Evolutionary conservation across 1,140 invertebrate genomes (phyloP).

Genomic region (Bombus waltoni): DNA sequence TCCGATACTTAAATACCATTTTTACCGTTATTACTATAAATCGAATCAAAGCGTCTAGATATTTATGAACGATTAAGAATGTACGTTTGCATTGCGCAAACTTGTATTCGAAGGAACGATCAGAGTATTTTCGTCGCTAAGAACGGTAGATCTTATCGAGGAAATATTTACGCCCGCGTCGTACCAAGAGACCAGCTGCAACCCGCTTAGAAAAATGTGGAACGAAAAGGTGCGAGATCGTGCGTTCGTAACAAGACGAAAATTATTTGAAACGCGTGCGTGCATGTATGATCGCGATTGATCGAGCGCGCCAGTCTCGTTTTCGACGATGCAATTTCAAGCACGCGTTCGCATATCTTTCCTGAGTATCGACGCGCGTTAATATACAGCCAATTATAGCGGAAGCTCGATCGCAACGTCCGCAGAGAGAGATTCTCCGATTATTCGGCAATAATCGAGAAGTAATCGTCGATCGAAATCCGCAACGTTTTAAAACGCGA

Average conservation of each 20-base stretch:
- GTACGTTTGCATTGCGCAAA: too few species aligned
- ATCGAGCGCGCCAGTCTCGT: background rate
- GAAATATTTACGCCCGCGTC: too few species aligned
- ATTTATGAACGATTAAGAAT: too few species aligned
- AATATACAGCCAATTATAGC: background rate
- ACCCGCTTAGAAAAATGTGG: background rate
- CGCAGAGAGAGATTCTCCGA: background rate
- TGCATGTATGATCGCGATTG: background rate
- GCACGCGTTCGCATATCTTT: constrained; percentile 24
- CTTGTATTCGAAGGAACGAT: too few species aligned
- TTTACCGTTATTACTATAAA: too few species aligned
- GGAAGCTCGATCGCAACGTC: constrained; percentile 5
- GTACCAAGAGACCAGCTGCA: too few species aligned
- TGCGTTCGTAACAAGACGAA: background rate
- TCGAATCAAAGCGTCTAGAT: too few species aligned
- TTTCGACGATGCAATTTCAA: constrained; percentile 26
- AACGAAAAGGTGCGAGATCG: background rate
- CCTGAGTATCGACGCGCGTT: constrained; percentile 13
- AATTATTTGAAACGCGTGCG: constrained; percentile 3
- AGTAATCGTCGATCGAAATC: too few species aligned
- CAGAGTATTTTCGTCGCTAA: too few species aligned
- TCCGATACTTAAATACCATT: too few species aligned
- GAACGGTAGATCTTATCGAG: too few species aligned
- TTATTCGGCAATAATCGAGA: constrained; percentile 11
- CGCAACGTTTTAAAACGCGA: too few species aligned